Evolutionary conservation across 2,113 vertebrate genomes (phyloP).

Genomic region (Alligator mississippiensis): DNA sequence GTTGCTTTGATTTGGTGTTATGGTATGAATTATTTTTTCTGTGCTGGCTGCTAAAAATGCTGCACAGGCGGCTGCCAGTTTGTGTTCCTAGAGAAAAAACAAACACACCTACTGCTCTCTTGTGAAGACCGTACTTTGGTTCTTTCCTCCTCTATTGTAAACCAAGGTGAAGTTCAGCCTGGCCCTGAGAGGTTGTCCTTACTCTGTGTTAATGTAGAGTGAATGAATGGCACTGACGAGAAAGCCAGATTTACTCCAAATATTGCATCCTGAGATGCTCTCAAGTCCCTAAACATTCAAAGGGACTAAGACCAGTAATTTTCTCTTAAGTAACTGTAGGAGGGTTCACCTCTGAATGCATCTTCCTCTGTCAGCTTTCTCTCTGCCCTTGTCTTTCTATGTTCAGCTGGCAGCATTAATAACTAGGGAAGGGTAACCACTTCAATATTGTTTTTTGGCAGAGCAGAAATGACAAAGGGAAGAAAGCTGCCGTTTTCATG

Average conservation of each 20-base stretch:
- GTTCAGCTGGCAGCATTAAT: slow-evolving; percentile 23
- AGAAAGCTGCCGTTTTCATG: background rate
- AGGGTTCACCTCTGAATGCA: background rate
- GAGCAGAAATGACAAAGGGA: background rate
- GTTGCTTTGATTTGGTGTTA: background rate
- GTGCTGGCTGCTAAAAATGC: background rate
- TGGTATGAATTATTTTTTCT: background rate
- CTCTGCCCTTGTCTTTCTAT: slow-evolving; percentile 11
- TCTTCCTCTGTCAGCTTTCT: background rate
- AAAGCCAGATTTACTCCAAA: slow-evolving; percentile 2
- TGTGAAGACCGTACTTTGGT: background rate
- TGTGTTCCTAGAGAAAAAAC: background rate
- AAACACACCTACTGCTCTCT: background rate
- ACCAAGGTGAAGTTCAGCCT: background rate
- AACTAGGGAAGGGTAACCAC: slow-evolving; percentile 12
- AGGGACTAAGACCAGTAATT: slow-evolving; percentile 23
- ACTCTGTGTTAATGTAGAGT: background rate
- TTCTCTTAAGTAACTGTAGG: background rate
- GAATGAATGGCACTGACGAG: background rate
- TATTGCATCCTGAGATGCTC: background rate
- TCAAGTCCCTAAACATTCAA: background rate
- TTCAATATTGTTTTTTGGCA: background rate
- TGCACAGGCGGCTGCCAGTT: no score
- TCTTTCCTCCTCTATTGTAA: background rate
- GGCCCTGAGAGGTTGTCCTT: background rate